Evolutionary conservation across 2,113 vertebrate genomes (phyloP), one percentile per base, ranked within the genome.

Genomic region (Theristicus caerulescens): DNA sequence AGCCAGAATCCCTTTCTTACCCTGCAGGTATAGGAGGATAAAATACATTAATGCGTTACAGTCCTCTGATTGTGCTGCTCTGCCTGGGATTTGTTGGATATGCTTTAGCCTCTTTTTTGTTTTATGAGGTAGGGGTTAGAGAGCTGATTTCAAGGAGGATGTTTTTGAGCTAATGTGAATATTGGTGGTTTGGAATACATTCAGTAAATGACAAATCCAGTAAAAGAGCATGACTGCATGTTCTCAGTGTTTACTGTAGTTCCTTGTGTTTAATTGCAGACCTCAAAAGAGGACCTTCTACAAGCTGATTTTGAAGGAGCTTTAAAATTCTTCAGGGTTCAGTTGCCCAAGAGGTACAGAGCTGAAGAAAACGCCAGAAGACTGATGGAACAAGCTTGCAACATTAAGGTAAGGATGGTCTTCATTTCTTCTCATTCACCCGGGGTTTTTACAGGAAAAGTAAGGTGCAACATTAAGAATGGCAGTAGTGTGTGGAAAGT

Each of bases 281-380:
- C 99, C 18, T 99, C 99, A 38, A 99, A 99, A 97, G 99, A 99
- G 94, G 99, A 99, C 95, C 98, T 99, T 96, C 97, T 99, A 51
- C 99, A 99, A 95, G 99, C 99, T 27, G 99, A 99, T 98, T 99
- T 99, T 90, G 99, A 99, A 98, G 99, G 99, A 31, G 99, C 99
- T 78, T 98, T 99, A 76, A 99, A 99, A 96, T 99, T 99, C 98
- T 99, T 99, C 97, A 98, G 99, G 93, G 99, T 99, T 64, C 99
- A 99, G 97, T 98, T 99, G 86, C 99, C 99, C 44, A 99, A 99
- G 96, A 99, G 99, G 77, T 99, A 99, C 98, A 98, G 99, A 93
- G 99, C 99, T 18, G 99, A 99, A 47, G 99, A 99, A 97, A 99
- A 99, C 84, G 99, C 99, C 38, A 98, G 99, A 74, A 98, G 99